Evolutionary conservation across 2,113 vertebrate species (phyloP), one percentile per base, ranked within the genome.

Genomic region (Atrichornis clamosus): DNA sequence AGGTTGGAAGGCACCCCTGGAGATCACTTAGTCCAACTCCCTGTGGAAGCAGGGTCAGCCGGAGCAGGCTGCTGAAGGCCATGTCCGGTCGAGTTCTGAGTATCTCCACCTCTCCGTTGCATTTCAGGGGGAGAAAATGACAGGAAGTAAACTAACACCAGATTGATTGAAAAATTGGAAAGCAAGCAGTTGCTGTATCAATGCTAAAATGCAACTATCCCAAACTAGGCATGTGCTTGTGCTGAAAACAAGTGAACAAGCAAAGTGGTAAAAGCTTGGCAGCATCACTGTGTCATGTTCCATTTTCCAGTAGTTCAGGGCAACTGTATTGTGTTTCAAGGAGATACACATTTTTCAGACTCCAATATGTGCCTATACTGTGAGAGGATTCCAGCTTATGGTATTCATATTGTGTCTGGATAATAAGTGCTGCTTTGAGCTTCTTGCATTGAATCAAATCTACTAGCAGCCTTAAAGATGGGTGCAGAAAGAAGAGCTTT

Each of bases 261-360:
- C 12, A 13, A 81, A 58, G 6, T 35, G 23, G 19, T 19, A 49
- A 53, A 62, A 69, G 6, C 18, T 77, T 30, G 74, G 56, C 65
- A 79, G 14, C 49, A 64, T 69, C 44, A 24, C 53, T 0, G 0
- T 13, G 8, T 35, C 30, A 9, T 2, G 13, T 39, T 83, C 26
- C 12, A 15, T 49, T 60, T 84, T 64, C 56, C 1, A 24, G 30
- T 64, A 22, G 6, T n/a, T 69, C 16, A 52, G 76, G 41, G 41
- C 17, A 87, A 32, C 58, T 69, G n/a, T 35, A 32, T 14, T 42
- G 42, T 64, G n/a, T 73, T 94, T 68, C 3, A 6, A 20, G 41
- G 55, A 39, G 55, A 32, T 20, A 16, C 27, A 33, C 2, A 0
- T 84, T 81, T 53, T 52, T 69, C 26, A 91, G 73, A 17, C 24